phyloP scores from a whole-genome alignment of 1,140 invertebrate species.

The Gonioctena quinquepunctata region DNA sequence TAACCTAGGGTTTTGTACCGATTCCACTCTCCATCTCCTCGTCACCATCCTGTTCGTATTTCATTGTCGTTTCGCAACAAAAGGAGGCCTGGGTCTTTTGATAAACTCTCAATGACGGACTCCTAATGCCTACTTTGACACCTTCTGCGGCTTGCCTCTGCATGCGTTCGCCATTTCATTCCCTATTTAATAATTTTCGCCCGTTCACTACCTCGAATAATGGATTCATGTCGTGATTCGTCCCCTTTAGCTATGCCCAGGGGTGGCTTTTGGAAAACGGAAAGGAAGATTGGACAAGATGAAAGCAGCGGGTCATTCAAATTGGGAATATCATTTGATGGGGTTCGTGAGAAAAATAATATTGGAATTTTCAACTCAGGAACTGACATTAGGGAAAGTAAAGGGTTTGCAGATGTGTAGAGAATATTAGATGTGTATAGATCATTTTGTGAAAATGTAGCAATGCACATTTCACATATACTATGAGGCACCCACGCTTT shows the following conservation, averaged over 20 bases:
- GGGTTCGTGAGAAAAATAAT: too few species aligned
- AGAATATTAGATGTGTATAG: too few species aligned
- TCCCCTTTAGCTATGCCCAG: not conserved
- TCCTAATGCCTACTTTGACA: not conserved
- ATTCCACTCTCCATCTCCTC: too few species aligned
- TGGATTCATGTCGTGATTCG: not conserved
- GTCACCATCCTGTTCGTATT: not conserved
- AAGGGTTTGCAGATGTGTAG: too few species aligned
- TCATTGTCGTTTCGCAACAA: not conserved
- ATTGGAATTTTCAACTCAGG: too few species aligned
- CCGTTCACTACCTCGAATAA: not conserved
- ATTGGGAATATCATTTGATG: too few species aligned
- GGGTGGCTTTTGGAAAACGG: not conserved
- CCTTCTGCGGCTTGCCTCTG: not conserved
- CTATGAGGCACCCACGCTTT: too few species aligned
- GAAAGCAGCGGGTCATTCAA: too few species aligned
- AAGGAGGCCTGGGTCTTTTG: not conserved
- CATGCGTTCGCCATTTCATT: not conserved
- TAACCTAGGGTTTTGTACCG: too few species aligned
- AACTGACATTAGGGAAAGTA: too few species aligned
- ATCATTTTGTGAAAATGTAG: too few species aligned
- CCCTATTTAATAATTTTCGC: not conserved
- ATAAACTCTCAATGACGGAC: not conserved
- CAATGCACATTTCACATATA: too few species aligned
- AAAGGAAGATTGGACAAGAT: not conserved